phyloP scores from a whole-genome alignment of 2,113 vertebrate genomes.

The Paratilapia polleni region DNA sequence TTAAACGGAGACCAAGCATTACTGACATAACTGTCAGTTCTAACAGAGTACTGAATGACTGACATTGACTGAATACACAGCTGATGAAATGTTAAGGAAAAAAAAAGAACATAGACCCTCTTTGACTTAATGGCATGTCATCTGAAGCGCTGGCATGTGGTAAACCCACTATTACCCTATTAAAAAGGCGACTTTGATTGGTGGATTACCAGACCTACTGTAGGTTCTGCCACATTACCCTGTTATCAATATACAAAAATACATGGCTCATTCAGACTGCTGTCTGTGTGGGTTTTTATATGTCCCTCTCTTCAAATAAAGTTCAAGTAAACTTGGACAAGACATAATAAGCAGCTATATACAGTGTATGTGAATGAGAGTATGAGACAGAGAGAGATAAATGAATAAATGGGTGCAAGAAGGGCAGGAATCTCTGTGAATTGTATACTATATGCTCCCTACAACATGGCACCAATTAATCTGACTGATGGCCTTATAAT shows the following conservation, averaged over 20 bases:
- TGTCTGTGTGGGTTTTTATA: conserved; percentile 29
- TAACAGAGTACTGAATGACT: conserved; percentile 5
- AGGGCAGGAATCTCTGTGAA: neutral
- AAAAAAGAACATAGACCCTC: conserved; percentile 19
- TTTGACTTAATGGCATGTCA: conserved; percentile 66
- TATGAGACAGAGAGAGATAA: neutral
- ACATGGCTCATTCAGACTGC: conserved; percentile 30
- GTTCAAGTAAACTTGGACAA: neutral
- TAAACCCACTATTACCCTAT: conserved; percentile 63
- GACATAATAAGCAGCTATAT: conserved; percentile 11
- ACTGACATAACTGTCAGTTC: neutral
- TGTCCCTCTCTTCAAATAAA: conserved; percentile 16
- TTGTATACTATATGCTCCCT: conserved; percentile 19
- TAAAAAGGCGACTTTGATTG: conserved; percentile 52
- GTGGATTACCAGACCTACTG: conserved; percentile 31
- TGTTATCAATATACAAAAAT: conserved; percentile 64
- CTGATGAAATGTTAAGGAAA: conserved; percentile 2
- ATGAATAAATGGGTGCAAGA: neutral
- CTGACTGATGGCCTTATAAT: conserved; percentile 54
- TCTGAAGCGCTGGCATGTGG: conserved; percentile 26
- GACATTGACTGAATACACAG: conserved; percentile 2
- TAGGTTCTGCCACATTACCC: conserved; percentile 25
- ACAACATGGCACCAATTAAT: conserved; percentile 53
- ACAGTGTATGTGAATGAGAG: neutral
- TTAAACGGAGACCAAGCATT: neutral